Percentiles rank a stretch among this genome's conserved stretches.
Conservation (phyloP, 1,140 invertebrate species). For the Myzus persicae region DNA sequence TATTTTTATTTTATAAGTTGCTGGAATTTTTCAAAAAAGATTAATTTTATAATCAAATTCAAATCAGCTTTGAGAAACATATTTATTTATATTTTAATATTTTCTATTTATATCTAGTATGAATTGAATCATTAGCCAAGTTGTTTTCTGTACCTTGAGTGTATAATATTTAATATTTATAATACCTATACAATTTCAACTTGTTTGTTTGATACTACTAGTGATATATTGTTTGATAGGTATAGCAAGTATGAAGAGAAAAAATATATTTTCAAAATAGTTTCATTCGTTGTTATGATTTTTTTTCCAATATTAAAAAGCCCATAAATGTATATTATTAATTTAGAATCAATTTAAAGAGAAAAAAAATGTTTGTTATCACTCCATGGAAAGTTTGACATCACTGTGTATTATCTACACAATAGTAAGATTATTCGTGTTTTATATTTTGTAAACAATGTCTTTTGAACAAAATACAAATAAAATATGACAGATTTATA, state of each 20-base stretch:
- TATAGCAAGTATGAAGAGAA: background rate
- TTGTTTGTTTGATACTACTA: background rate
- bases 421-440: background rate
- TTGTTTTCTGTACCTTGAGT: background rate
- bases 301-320: background rate
- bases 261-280: background rate
- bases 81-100: background rate
- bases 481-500: constrained; percentile 1
- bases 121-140: background rate
- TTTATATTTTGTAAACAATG: background rate
- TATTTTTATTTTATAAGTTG: background rate
- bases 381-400: background rate
- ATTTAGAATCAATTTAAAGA: background rate
- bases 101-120: background rate
- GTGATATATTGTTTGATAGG: background rate
- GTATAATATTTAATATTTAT: too few relatives aligned
- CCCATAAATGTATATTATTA: background rate
- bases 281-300: too few relatives aligned
- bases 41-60: background rate
- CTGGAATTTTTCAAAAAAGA: background rate
- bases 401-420: background rate
- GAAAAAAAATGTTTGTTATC: background rate
- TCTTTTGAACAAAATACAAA: background rate
- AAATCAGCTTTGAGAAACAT: background rate
- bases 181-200: background rate